phyloP scores from a whole-genome alignment of 2,888 invertebrate species.

The Synanthedon andrenaeformis region DNA sequence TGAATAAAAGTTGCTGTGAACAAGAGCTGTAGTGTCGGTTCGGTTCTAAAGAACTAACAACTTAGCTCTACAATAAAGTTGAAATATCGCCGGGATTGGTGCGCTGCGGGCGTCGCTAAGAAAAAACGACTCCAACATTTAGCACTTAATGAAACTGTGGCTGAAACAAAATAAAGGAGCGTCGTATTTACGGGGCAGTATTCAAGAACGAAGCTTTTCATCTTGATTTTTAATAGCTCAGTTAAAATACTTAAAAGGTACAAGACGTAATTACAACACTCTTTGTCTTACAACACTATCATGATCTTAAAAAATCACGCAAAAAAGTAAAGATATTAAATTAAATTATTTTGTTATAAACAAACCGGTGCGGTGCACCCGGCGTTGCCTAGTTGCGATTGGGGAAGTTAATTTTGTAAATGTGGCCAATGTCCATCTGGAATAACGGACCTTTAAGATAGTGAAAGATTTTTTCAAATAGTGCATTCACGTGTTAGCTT shows the following conservation, averaged over 20 bases:
- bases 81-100: conserved; percentile 59
- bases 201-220: conserved; percentile 39
- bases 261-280: neutral
- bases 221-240: conserved; percentile 35
- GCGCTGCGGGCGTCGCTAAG: conserved; percentile 45
- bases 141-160: conserved; percentile 68
- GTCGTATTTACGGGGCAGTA: conserved; percentile 45
- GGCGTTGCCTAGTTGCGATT: no score
- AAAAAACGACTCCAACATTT: conserved; percentile 60
- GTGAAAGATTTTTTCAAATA: no score
- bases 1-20: no score
- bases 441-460: no score
- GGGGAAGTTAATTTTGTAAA: no score
- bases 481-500: no score
- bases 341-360: no score
- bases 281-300: neutral
- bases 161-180: conserved; percentile 60
- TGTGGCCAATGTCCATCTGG: no score
- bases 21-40: conserved; percentile 7
- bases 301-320: no score
- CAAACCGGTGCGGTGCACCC: no score
- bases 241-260: conserved; percentile 36
- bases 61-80: conserved; percentile 59
- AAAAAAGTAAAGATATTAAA: no score
- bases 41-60: conserved; percentile 30